These are phyloP conservation scores for Hermetia illucens DNA, from an alignment of 1,140 invertebrate genomes.

Conservation along the genomic window DNA sequence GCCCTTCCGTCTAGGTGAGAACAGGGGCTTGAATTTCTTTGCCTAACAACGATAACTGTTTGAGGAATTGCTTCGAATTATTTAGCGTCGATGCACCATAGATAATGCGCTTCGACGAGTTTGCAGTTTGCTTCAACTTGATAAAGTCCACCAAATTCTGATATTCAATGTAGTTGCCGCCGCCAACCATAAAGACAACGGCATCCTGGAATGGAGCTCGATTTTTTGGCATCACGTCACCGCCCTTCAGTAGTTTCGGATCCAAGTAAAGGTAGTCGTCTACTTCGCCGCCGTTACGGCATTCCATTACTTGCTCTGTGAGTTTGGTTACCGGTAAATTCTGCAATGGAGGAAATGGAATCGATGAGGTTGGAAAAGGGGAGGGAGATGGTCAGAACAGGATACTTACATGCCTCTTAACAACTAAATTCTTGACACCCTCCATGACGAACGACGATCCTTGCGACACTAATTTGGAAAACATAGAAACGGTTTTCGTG, in stretches of 20 bases:
- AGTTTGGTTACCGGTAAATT: constrained; percentile 86
- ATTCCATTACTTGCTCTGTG: constrained; percentile 82
- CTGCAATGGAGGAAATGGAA: constrained; percentile 30
- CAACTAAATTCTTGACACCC: constrained; percentile 97
- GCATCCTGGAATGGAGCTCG: constrained; percentile 68
- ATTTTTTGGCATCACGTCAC: constrained; percentile 50
- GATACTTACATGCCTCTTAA: constrained; percentile 88
- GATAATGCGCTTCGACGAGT: constrained; percentile 63
- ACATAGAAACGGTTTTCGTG: constrained; percentile 95
- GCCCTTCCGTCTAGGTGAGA: constrained; percentile 27
- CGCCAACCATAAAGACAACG: constrained; percentile 93
- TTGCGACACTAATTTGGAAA: constrained; percentile 92
- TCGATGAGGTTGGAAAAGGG: background rate
- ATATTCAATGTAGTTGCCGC: constrained; percentile 99
- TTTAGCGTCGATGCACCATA: constrained; percentile 90
- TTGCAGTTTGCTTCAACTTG: constrained; percentile 64
- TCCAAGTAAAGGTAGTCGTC: constrained; percentile 87
- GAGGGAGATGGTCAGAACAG: background rate
- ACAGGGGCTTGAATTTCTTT: constrained; percentile 44
- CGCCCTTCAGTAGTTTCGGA: constrained; percentile 71
- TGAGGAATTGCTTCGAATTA: constrained; percentile 84
- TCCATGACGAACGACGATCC: constrained; percentile 99
- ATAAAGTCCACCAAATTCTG: constrained; percentile 95
- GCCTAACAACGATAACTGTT: constrained; percentile 67
- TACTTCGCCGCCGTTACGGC: constrained; percentile 58